Evolutionary conservation across 2,888 invertebrate species (phyloP).

Genomic region (Atrina japonica): DNA sequence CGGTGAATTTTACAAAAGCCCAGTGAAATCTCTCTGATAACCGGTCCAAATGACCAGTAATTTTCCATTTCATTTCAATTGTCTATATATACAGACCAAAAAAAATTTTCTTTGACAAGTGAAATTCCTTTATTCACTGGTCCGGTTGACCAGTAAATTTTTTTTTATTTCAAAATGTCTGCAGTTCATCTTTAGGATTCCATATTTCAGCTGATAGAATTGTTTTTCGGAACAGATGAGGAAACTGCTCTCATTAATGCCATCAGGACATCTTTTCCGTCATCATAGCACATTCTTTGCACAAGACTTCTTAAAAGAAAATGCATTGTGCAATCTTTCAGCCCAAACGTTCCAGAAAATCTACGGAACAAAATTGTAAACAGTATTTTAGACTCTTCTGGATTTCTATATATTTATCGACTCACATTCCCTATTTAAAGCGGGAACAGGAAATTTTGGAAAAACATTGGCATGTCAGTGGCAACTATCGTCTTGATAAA

Average conservation of each 20-base stretch:
- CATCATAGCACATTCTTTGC: slow-evolving; percentile 34
- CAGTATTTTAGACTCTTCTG: no score
- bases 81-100: no score
- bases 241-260: slow-evolving; percentile 40
- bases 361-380: slow-evolving; percentile 8
- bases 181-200: no score
- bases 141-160: no score
- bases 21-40: no score
- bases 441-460: slow-evolving; percentile 28
- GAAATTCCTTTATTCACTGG: no score
- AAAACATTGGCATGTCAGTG: slow-evolving; percentile 6
- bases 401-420: no score
- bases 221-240: slow-evolving; percentile 43
- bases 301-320: slow-evolving; percentile 46
- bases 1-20: no score
- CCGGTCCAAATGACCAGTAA: no score
- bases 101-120: no score
- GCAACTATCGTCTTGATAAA: slow-evolving; percentile 18
- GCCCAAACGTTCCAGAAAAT: slow-evolving; percentile 21
- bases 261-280: slow-evolving; percentile 15
- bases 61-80: no score
- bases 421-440: slow-evolving; percentile 25
- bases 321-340: slow-evolving; percentile 15
- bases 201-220: slow-evolving; percentile 11
- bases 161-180: no score